A percentile compares a stretch with the other conserved stretches of the same genome.
Evolutionary conservation across 2,113 vertebrate species (phyloP).

Genomic region (Lycocorax pyrrhopterus): DNA sequence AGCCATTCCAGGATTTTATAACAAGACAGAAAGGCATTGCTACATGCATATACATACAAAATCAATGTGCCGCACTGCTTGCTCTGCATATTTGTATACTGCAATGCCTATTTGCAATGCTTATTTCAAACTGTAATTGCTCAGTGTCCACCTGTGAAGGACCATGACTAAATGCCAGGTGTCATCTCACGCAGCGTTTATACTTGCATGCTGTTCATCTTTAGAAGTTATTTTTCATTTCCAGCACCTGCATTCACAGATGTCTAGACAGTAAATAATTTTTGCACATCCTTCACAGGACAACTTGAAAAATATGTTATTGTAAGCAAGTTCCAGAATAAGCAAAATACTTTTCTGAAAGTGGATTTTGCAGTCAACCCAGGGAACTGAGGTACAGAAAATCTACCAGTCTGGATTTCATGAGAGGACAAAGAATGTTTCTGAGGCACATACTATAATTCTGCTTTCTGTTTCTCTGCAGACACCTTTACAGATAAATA

Average conservation of each 20-base stretch:
- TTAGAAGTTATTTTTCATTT: not conserved
- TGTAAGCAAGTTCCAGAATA: not conserved
- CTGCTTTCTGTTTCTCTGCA: not conserved
- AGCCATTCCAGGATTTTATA: not conserved
- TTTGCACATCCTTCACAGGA: not conserved
- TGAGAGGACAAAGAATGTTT: not conserved
- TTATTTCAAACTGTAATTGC: not conserved
- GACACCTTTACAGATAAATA: not conserved
- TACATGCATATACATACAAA: not conserved
- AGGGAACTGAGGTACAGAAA: not conserved
- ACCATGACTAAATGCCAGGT: not conserved
- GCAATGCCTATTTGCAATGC: not conserved
- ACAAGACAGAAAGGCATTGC: not conserved
- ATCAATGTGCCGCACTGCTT: not conserved
- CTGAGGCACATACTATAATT: not conserved
- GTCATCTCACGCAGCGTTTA: not conserved
- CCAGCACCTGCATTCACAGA: not conserved
- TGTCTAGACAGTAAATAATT: not conserved
- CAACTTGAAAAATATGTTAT: not conserved
- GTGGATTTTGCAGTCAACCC: not conserved
- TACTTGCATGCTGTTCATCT: not conserved
- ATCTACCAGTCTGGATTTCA: not conserved
- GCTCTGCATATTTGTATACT: not conserved
- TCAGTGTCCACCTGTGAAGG: not conserved
- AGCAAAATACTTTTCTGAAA: not conserved